Base-by-base conservation (phyloP, 2,113 vertebrate species). In the Cettia cetti region DNA sequence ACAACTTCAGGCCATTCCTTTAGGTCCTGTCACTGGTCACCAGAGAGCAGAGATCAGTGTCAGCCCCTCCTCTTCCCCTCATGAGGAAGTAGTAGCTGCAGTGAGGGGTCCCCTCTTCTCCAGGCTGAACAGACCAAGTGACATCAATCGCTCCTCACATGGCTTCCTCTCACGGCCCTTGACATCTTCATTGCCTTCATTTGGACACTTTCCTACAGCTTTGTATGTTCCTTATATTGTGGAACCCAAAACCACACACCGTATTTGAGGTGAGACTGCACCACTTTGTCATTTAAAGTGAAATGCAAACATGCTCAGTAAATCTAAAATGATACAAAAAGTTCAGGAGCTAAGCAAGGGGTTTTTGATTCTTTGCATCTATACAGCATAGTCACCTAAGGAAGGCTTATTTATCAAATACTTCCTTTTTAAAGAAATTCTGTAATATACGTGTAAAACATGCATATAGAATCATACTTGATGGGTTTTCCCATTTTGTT, bases 71-170 rank as follows among this genome's bases (percentile, higher is more conserved):
- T 23, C 7, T 19, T 33, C 21, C 26, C 6, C 17, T 21, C 45
- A 9, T 0, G 1, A 13, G 22, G 33, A 44, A 33, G 27, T 0
- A 37, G 63, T 22, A 28, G 7, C 19, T 45, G 33, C 39, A 39
- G 1, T 5, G 56, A 30, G 64, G 15, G 14, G 33, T 64, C 49
- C 18, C 7, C 28, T 28, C 22, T 52, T 18, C 39, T 50, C 33
- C n/a, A 47, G 40, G 15, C 13, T 63, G 40, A 40, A 21, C n/a
- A 77, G 31, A 30, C 8, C 15, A 24, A 78, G 64, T 7, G 15
- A 13, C 20, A 15, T 47, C 84, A 63, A 13, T n/a, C 6, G 8
- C n/a, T 63, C n/a, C 16, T 39, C 19, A 30, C 7, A 63, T 1
- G 3, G 28, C 39, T 30, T 39, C 13, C 8, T 23, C n/a, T 24